Evolutionary conservation across 2,888 invertebrate species (phyloP).

Genomic region (Hetaerina titia): DNA sequence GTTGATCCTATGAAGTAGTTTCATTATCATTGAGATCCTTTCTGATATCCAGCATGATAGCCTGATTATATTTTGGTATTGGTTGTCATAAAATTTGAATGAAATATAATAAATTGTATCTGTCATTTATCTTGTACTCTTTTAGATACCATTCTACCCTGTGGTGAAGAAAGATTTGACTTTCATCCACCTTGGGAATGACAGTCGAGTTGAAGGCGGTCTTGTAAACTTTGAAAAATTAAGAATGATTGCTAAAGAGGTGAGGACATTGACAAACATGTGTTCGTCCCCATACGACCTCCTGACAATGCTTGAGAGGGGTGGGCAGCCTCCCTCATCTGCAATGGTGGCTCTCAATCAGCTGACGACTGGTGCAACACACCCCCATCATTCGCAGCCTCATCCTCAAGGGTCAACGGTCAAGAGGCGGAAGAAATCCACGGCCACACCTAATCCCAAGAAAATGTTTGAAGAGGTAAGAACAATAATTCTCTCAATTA

Average conservation of each 20-base stretch:
- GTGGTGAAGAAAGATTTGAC: conserved; percentile 97
- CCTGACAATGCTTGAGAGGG: conserved; percentile 89
- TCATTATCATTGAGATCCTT: no score
- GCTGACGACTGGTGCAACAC: conserved; percentile 83
- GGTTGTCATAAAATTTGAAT: background rate
- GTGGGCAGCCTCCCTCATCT: conserved; percentile 91
- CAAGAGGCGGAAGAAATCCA: conserved; percentile 92
- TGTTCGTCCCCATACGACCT: conserved; percentile 96
- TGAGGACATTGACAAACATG: conserved; percentile 93
- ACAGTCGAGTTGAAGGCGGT: conserved; percentile 90
- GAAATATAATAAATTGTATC: background rate
- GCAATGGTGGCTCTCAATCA: conserved; percentile 94
- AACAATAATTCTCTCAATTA: background rate
- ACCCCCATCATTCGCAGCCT: conserved; percentile 69
- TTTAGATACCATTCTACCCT: conserved; percentile 91
- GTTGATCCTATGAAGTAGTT: no score
- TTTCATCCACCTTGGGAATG: conserved; percentile 98
- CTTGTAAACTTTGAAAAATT: conserved; percentile 98
- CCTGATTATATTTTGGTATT: no score
- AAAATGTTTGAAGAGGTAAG: conserved; percentile 96
- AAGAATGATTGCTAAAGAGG: conserved; percentile 98
- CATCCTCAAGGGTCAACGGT: conserved; percentile 84
- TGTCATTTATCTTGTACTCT: background rate
- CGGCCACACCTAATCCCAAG: conserved; percentile 95
- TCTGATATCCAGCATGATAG: no score